These are phyloP conservation scores for Hemichromis elongatus DNA, from an alignment of 2,113 vertebrate species.

Conservation along the genomic window DNA sequence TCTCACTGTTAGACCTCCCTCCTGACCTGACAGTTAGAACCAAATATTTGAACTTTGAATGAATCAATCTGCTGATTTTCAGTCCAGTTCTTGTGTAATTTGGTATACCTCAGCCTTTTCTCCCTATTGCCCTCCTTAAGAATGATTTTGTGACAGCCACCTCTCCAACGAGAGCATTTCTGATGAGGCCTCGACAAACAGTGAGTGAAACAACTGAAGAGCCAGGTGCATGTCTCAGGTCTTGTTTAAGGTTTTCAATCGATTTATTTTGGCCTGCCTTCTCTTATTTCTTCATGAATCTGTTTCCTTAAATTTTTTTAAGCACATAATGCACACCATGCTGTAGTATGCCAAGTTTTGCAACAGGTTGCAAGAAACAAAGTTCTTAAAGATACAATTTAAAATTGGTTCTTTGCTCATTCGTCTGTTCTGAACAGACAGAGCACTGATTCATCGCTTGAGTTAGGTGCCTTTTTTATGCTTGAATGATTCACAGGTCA, in stretches of 20 bases:
- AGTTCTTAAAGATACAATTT: not conserved
- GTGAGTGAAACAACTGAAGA: not conserved
- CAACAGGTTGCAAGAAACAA: not conserved
- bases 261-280: not conserved
- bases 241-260: not conserved
- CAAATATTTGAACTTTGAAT: not conserved
- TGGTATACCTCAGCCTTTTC: not conserved
- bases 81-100: not conserved
- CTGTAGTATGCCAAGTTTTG: too few species aligned
- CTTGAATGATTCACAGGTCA: not conserved
- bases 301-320: not conserved
- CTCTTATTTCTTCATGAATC: not conserved
- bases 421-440: not conserved
- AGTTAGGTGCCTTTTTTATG: not conserved
- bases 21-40: not conserved
- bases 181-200: not conserved
- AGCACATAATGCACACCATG: accelerated
- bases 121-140: not conserved
- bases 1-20: not conserved
- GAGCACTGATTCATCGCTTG: not conserved
- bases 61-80: not conserved
- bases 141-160: accelerated
- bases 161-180: not conserved
- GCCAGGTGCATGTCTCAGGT: not conserved
- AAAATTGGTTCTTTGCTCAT: not conserved